Base-by-base conservation (phyloP, 2,888 invertebrate genomes). In the Cryptus armator region DNA sequence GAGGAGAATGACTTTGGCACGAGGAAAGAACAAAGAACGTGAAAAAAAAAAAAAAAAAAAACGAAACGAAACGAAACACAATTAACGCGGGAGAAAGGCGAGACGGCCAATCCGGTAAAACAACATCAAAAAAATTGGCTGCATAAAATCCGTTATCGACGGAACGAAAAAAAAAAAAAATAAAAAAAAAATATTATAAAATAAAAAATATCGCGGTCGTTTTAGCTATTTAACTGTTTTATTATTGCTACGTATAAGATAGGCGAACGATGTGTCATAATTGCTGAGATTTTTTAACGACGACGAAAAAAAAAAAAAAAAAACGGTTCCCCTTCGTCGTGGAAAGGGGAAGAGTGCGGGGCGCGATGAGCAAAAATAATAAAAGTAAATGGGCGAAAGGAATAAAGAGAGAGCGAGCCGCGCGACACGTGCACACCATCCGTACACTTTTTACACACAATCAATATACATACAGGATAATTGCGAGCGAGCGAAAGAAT, bases 181-280 rank as follows among this genome's bases (percentile, higher is more conserved):
- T 87, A 88, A 62, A 78, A 70, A 76, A 19, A 59, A 74, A 66
- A 76, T 53, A 24, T 10, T 10, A 56, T 14, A 56, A 44, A 66
- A 66, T 53, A 64, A 77, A 84, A 88, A 89, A 87, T 87, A 88
- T 89, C 89, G 88, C 88, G 90, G 86, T 90, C 89, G 89, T 91
- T 91, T 90, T 91, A 92, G 90, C 92, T 92, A 91, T 91, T 91
- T 90, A 85, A 92, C 91, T 91, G 90, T 90, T 91, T 91, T 90
- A 90, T 91, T 90, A 91, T 90, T 91, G 91, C 92, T 92, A 91
- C 85, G 87, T 86, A 85, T 88, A 86, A 87, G 87, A 85, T 86
- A 87, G 87, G 83, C 84, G 83, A 86, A 87, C 86, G 85, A 88
- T 87, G 88, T 89, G 90, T 89, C 90, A 87, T 89, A 89, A 83